Evolutionary conservation across 2,888 invertebrate genomes (phyloP).

Genomic region (Escarpia spicata): DNA sequence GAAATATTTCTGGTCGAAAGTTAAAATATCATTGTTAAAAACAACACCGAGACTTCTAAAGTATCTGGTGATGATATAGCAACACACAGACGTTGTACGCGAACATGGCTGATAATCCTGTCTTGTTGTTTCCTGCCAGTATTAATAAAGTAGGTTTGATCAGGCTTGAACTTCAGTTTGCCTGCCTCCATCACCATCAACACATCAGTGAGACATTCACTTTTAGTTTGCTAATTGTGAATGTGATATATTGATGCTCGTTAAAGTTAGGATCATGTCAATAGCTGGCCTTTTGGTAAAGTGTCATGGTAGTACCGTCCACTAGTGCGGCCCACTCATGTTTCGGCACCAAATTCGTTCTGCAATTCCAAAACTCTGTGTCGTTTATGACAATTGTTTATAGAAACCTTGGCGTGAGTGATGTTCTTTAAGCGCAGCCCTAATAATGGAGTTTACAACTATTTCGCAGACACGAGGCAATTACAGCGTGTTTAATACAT

Average conservation of each 20-base stretch:
- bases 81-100: too few relatives aligned
- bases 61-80: too few relatives aligned
- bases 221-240: too few relatives aligned
- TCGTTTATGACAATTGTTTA: not conserved
- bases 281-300: not conserved
- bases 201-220: too few relatives aligned
- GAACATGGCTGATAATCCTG: too few relatives aligned
- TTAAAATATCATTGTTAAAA: too few relatives aligned
- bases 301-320: not conserved
- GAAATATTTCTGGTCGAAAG: too few relatives aligned
- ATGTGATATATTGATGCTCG: not conserved
- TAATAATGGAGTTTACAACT: not conserved
- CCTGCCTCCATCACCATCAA: too few relatives aligned
- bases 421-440: not conserved
- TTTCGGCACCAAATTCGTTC: not conserved
- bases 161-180: too few relatives aligned
- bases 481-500: not conserved
- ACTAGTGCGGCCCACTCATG: not conserved
- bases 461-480: not conserved
- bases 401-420: not conserved
- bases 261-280: not conserved
- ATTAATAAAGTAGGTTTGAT: too few relatives aligned
- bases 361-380: not conserved
- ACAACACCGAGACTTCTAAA: too few relatives aligned
- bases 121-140: too few relatives aligned